Evolutionary conservation across 2,888 invertebrate species (phyloP), one percentile per base, ranked within the genome.

Genomic region (Plutella xylostella): DNA sequence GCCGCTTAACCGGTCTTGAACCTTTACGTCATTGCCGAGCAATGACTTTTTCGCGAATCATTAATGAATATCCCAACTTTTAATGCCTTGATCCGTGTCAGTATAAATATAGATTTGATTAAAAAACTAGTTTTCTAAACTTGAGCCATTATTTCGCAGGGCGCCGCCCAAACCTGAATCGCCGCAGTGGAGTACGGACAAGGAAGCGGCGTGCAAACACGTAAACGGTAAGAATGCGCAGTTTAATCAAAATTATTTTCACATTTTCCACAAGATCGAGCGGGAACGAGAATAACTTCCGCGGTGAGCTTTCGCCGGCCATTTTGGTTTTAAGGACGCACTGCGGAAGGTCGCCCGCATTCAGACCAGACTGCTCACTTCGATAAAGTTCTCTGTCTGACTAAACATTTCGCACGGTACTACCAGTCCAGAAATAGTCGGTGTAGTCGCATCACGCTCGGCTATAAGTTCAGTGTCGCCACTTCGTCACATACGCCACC

Each of bases 331-430:
- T 20, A 42, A 34, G 34, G 33, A 42, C 42, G 34, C 22, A 21
- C 11, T 65, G 62, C 60, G 65, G 67, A 75, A 78, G 77, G 72
- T 72, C 71, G 63, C 58, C 58, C 55, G 53, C 66, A 56, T 33
- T n/a, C n/a, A n/a, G n/a, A n/a, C n/a, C n/a, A n/a, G n/a, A n/a
- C n/a, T n/a, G n/a, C n/a, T 6, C 28, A 4, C 7, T 6, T 28
- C 11, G n/a, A 9, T 6, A 28, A 28, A 28, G 28, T 4, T 28
- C 28, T 28, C 18, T 37, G 39, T 42, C 42, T 76, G 77, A 79
- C 74, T 79, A 77, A 75, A 71, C 67, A 72, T 80, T 80, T 74
- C 82, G 71, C 82, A 80, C 82, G 79, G 74, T 80, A 80, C 82
- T 80, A 80, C 82, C 67, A 83, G 80, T 80, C 82, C 78, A 70